phyloP scores from a whole-genome alignment of 2,113 vertebrate genomes.

The Poeciliopsis occidentalis region DNA sequence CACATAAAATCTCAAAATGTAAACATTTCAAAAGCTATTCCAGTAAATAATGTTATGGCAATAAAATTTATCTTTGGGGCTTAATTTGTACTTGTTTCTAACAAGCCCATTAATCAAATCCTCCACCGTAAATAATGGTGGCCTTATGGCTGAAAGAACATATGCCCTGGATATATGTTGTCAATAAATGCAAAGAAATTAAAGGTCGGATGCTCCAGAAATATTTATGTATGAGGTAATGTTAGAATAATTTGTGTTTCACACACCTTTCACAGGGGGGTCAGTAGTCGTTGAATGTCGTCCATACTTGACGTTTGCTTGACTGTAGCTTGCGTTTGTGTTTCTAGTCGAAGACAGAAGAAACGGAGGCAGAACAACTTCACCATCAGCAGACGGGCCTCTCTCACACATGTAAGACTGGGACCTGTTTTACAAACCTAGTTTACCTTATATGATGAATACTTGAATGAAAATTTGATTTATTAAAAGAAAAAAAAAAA shows the following conservation, averaged over 20 bases:
- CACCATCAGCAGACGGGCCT: conserved; percentile 86
- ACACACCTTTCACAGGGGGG: background rate
- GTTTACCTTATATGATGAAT: background rate
- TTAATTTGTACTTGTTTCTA: too few relatives aligned
- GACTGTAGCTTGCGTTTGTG: background rate
- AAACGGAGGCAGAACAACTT: conserved; percentile 88
- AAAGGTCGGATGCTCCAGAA: background rate
- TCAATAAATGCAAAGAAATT: background rate
- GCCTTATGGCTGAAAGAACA: background rate
- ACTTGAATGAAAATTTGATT: too few relatives aligned
- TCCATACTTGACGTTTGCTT: too few relatives aligned
- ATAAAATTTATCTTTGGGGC: too few relatives aligned
- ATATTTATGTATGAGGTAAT: background rate
- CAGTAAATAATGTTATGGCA: too few relatives aligned
- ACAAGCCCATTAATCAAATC: too few relatives aligned
- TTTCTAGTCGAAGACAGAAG: conserved; percentile 88
- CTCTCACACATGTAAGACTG: conserved; percentile 84
- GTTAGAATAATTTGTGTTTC: background rate
- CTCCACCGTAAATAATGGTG: too few relatives aligned
- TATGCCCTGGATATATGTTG: background rate
- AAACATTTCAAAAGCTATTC: too few relatives aligned
- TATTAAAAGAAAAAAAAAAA: too few relatives aligned
- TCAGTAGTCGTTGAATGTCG: too few relatives aligned
- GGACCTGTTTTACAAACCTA: background rate
- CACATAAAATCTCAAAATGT: too few relatives aligned